Conservation (phyloP, 2,797 vertebrate species). For the Pangasius larnaudii region DNA sequence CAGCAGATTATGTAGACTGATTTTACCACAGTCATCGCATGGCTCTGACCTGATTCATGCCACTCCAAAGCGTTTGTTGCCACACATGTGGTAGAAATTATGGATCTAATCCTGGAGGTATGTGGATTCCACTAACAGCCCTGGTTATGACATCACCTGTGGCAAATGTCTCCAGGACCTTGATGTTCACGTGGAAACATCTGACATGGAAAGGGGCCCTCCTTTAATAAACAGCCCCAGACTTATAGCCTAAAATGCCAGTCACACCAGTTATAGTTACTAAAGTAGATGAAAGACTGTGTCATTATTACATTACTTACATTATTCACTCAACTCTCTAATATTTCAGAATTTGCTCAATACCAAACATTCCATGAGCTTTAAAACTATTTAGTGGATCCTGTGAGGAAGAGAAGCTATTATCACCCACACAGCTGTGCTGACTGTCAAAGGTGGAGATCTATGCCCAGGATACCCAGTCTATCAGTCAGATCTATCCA, state of each 20-base stretch:
- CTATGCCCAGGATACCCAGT: neutral
- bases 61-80: neutral
- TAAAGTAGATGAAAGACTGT: neutral
- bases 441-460: neutral
- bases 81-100: neutral
- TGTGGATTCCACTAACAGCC: no score
- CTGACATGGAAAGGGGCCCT: no score
- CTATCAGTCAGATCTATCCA: neutral
- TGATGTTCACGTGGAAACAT: neutral
- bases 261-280: neutral
- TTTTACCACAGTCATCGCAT: neutral
- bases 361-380: neutral
- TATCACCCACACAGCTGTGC: neutral
- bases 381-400: neutral
- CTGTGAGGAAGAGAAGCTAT: neutral
- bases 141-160: neutral
- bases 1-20: neutral
- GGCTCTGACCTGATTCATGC: conserved; percentile 7
- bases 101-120: neutral
- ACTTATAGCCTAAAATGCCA: neutral
- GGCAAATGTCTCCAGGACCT: neutral
- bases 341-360: neutral
- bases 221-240: neutral
- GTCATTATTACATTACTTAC: neutral
- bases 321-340: neutral